Evolutionary conservation across 2,888 invertebrate genomes (phyloP).

Genomic region (Sicus ferrugineus): DNA sequence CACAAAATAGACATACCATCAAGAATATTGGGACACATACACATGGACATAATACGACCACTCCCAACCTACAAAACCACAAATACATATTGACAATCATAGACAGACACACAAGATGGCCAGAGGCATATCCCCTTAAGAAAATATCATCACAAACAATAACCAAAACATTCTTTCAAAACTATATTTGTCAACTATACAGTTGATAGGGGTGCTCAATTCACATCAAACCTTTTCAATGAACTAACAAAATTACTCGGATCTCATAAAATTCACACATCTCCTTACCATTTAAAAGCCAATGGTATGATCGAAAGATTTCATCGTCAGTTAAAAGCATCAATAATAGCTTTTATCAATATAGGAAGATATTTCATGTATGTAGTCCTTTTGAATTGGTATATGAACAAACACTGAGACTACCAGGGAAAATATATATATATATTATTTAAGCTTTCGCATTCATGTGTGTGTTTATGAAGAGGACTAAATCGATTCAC

Average conservation of each 20-base stretch:
- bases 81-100: constrained; percentile 47
- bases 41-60: constrained; percentile 55
- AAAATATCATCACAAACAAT: constrained; percentile 41
- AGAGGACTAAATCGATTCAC: no score
- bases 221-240: constrained; percentile 15
- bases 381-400: not conserved
- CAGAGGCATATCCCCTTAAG: constrained; percentile 43
- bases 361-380: not conserved
- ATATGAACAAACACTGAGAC: constrained; percentile 15
- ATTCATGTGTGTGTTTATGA: no score
- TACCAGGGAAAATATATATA: constrained; percentile 12
- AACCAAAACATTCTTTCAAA: constrained; percentile 24
- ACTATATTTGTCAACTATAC: constrained; percentile 36
- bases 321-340: constrained; percentile 18
- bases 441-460: no score
- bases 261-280: constrained; percentile 11
- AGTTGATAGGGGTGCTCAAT: constrained; percentile 38
- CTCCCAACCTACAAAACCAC: constrained; percentile 45
- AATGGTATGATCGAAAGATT: constrained; percentile 28
- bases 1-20: constrained; percentile 43
- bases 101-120: constrained; percentile 47
- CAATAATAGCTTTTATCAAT: constrained; percentile 5
- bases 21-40: constrained; percentile 52
- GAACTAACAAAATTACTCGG: constrained; percentile 7
- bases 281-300: constrained; percentile 8